Conservation (phyloP, 2,797 vertebrate species). For the Knipowitschia caucasica region DNA sequence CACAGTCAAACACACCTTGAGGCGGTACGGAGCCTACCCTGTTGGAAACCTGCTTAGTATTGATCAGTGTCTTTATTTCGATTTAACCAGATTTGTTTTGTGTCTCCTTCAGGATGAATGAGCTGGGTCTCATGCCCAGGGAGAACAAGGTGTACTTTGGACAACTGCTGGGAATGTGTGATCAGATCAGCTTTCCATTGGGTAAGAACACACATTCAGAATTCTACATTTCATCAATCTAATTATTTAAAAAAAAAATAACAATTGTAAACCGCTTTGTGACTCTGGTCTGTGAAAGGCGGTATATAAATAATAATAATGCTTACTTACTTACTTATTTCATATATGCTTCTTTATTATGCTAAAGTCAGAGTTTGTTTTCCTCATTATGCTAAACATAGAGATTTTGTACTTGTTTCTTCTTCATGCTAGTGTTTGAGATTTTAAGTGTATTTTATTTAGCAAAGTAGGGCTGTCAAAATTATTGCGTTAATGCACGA, state of each 20-base stretch:
- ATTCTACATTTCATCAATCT: slow-evolving; percentile 17
- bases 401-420: too few relatives aligned
- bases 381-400: too few relatives aligned
- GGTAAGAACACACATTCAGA: slow-evolving; percentile 72
- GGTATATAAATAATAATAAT: too few relatives aligned
- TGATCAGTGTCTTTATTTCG: slow-evolving; percentile 8
- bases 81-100: slow-evolving; percentile 6
- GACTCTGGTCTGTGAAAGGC: too few relatives aligned
- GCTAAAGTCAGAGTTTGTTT: too few relatives aligned
- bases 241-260: not conserved
- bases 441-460: too few relatives aligned
- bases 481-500: too few relatives aligned
- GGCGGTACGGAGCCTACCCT: slow-evolving; percentile 59
- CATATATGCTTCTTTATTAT: too few relatives aligned
- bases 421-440: too few relatives aligned
- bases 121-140: slow-evolving; percentile 79
- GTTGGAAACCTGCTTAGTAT: slow-evolving; percentile 7
- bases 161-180: slow-evolving; percentile 94
- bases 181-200: slow-evolving; percentile 93
- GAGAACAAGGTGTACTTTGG: slow-evolving; percentile 90
- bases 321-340: too few relatives aligned
- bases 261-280: too few relatives aligned
- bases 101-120: slow-evolving; percentile 80
- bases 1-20: slow-evolving; percentile 81
- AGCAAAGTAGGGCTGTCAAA: too few relatives aligned